Percentiles rank a stretch among this genome's conserved stretches.
phyloP scores from a whole-genome alignment of 1,140 invertebrate genomes.

The Philopotamus ludificatus region DNA sequence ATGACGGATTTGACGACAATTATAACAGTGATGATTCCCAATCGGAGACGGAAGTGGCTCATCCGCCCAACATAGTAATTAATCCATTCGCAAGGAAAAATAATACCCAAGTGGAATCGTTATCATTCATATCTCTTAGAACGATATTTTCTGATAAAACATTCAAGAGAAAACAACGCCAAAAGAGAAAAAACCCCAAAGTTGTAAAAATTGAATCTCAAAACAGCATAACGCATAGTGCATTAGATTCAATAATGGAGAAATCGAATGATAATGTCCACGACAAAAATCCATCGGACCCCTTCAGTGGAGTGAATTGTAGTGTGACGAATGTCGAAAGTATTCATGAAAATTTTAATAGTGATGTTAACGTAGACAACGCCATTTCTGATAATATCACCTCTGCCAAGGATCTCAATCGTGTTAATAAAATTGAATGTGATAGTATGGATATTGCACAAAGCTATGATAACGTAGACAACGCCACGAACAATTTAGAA shows the following conservation, averaged over 20 bases:
- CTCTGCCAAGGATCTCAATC: too few relatives aligned
- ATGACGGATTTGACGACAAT: conserved; percentile 23
- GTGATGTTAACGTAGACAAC: too few relatives aligned
- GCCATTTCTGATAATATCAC: too few relatives aligned
- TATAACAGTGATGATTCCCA: conserved; percentile 26
- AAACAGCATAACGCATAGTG: background rate
- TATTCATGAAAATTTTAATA: too few relatives aligned
- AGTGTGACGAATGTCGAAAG: too few relatives aligned
- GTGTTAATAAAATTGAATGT: too few relatives aligned
- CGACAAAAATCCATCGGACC: too few relatives aligned
- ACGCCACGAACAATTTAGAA: too few relatives aligned
- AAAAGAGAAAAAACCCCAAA: conserved; percentile 19
- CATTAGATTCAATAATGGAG: background rate
- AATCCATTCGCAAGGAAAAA: conserved; percentile 36
- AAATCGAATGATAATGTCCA: background rate
- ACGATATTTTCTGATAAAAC: conserved; percentile 36
- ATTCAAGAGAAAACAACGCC: conserved; percentile 26
- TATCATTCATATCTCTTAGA: conserved; percentile 31
- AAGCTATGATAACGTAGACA: too few relatives aligned
- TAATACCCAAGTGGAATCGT: conserved; percentile 31
- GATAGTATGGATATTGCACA: too few relatives aligned
- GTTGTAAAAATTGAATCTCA: background rate
- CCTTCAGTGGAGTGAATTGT: too few relatives aligned
- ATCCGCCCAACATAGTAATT: conserved; percentile 30
- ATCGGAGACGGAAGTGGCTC: conserved; percentile 10